Base-by-base conservation (phyloP, 2,888 invertebrate genomes). In the Ephialtes manifestator region DNA sequence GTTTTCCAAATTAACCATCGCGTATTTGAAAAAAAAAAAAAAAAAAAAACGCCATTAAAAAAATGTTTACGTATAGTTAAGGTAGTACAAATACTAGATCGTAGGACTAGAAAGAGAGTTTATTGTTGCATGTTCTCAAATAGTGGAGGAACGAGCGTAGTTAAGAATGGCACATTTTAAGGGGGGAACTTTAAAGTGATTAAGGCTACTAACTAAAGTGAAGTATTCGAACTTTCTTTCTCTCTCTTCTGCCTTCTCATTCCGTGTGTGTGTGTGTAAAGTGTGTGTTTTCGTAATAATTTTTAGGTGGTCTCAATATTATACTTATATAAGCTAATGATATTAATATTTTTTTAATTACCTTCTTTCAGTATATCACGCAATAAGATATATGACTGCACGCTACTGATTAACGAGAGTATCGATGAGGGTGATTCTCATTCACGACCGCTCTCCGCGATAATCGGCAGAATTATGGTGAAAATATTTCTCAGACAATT, bases 311-410 rank as follows among this genome's bases (percentile, higher is more conserved):
- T 84, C 53, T 78, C 53, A 74, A 79, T 80, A 79, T 76, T 83
- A 58, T 80, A 85, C 81, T 81, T 83, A 84, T 76, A 85, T 78
- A 83, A 85, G 72, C 85, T 87, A 87, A 72, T 87, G 83, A 85
- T 86, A 83, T 80, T 71, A 67, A 85, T 79, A 74, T 55, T 79
- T 74, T 39, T 78, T 78, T 58, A 78, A 80, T 86, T 76, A 81
- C 71, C 68, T 67, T 75, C 18, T 63, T 81, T 43, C 43, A 72
- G 31, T 78, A 81, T 81, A 81, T 84, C 84, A 84, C 81, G 81
- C 51, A 74, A 78, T 77, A 78, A 74, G 74, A 76, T 67, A 81
- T 82, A 85, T 68, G 63, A 83, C 85, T 76, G 80, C 68, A 80
- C 68, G 74, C 78, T 85, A 78, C 72, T 76, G 67, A 55, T 72